Percentiles rank a stretch among this genome's conserved stretches.
Evolutionary conservation across 92 coral and sea anemone species (phyloP).

Genomic region (Meandrina meandrites): DNA sequence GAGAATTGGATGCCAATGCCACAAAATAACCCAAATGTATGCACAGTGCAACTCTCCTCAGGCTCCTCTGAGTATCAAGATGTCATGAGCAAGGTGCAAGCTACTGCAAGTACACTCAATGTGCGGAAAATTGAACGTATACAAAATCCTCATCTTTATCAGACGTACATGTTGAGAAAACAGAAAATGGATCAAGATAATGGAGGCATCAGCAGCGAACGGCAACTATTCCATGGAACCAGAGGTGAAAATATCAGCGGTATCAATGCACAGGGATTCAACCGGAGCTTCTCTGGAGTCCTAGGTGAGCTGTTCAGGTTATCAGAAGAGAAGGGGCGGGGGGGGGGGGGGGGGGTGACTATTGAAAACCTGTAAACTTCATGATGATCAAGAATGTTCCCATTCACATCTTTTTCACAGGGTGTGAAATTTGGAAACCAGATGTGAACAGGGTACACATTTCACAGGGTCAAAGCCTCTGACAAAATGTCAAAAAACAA

Average conservation of each 20-base stretch:
- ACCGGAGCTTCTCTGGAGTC: conserved; percentile 57
- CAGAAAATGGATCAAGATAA: conserved; percentile 73
- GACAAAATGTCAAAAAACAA: too few species aligned
- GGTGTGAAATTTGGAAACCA: too few species aligned
- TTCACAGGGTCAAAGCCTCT: too few species aligned
- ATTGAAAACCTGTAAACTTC: too few species aligned
- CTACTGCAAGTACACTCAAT: conserved; percentile 47
- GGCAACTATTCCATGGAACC: conserved; percentile 79
- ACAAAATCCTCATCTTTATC: conserved; percentile 76
- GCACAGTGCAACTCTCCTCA: conserved; percentile 26
- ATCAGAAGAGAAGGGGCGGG: too few species aligned
- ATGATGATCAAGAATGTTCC: too few species aligned
- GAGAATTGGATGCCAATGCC: conserved; percentile 55
- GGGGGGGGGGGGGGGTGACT: too few species aligned
- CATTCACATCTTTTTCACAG: too few species aligned
- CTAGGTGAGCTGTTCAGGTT: background rate
- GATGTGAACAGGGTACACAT: too few species aligned
- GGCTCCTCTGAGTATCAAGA: conserved; percentile 68
- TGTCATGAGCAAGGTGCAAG: conserved; percentile 33
- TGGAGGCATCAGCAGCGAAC: conserved; percentile 65
- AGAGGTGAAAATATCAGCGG: conserved; percentile 42
- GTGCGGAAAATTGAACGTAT: conserved; percentile 66
- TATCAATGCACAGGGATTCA: conserved; percentile 74
- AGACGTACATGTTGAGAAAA: conserved; percentile 59
- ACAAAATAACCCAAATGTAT: conserved; percentile 8